Conservation (phyloP, 2,797 vertebrate species). For the Rhodeus uyekii region DNA sequence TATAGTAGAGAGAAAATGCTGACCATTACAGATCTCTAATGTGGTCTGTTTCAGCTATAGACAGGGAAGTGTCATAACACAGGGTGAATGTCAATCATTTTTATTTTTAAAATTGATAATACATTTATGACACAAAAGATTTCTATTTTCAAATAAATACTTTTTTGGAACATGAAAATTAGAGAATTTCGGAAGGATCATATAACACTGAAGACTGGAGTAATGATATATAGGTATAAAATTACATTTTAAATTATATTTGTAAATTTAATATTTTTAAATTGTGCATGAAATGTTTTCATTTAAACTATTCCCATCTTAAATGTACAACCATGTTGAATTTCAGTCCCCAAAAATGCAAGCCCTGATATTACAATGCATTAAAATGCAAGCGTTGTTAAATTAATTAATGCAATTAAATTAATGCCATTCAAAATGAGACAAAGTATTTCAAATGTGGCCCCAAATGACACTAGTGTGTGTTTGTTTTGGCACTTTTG, state of each 20-base stretch:
- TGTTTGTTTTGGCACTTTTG: neutral
- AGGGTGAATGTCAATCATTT: neutral
- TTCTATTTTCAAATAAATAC: neutral
- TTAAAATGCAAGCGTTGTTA: too few relatives aligned
- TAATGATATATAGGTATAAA: neutral
- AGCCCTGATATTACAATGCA: too few relatives aligned
- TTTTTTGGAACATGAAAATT: too few relatives aligned
- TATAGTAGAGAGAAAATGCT: constrained; percentile 14
- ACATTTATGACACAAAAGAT: neutral
- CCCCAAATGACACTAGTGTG: neutral
- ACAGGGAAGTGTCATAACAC: neutral
- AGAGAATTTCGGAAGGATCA: too few relatives aligned
- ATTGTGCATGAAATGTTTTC: too few relatives aligned
- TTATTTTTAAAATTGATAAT: neutral
- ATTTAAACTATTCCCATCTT: too few relatives aligned
- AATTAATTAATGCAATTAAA: too few relatives aligned
- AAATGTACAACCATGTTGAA: too few relatives aligned
- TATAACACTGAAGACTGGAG: neutral
- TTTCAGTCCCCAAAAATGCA: too few relatives aligned
- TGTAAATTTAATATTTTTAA: too few relatives aligned
- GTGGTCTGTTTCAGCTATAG: constrained; percentile 18
- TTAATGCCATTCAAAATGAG: too few relatives aligned
- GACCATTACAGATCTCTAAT: constrained; percentile 40
- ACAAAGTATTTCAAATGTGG: neutral
- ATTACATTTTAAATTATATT: too few relatives aligned